Conservation (phyloP, 1,140 invertebrate genomes). For the Trichomalopsis sarcophagae region DNA sequence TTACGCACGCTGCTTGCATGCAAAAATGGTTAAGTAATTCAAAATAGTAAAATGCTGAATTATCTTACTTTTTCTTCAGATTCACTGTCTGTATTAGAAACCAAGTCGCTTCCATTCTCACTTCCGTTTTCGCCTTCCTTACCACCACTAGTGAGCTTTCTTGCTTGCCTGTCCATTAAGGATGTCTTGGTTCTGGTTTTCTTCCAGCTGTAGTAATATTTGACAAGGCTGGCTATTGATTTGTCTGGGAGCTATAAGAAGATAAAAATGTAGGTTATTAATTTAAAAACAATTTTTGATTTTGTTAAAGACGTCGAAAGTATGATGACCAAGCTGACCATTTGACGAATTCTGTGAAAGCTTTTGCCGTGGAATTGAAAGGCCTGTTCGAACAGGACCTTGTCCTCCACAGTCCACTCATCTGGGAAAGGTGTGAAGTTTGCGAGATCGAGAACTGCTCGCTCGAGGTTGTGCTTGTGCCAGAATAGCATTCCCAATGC, state of each 20-base stretch:
- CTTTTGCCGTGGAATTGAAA: slow-evolving; percentile 99
- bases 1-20: slow-evolving; percentile 51
- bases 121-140: slow-evolving; percentile 82
- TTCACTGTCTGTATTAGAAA: slow-evolving; percentile 90
- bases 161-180: slow-evolving; percentile 92
- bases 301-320: neutral
- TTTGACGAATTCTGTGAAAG: slow-evolving; percentile 97
- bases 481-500: slow-evolving; percentile 98
- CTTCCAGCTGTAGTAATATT: slow-evolving; percentile 99
- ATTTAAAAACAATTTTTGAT: neutral
- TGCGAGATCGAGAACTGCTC: slow-evolving; percentile 92
- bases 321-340: slow-evolving; percentile 81
- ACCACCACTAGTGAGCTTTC: slow-evolving; percentile 79
- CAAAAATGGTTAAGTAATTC: slow-evolving; percentile 29
- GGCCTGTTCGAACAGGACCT: slow-evolving; percentile 98
- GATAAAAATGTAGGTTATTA: slow-evolving; percentile 24
- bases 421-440: slow-evolving; percentile 99
- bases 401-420: slow-evolving; percentile 98
- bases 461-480: slow-evolving; percentile 97
- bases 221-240: slow-evolving; percentile 95
- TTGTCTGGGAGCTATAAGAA: slow-evolving; percentile 91
- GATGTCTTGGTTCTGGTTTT: slow-evolving; percentile 94
- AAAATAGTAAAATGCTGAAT: slow-evolving; percentile 38
- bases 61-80: slow-evolving; percentile 90
- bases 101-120: slow-evolving; percentile 83